Percentiles rank a stretch among this genome's conserved stretches.
Conservation (phyloP, 1,140 invertebrate species). For the Aradophagus sp. region DNA sequence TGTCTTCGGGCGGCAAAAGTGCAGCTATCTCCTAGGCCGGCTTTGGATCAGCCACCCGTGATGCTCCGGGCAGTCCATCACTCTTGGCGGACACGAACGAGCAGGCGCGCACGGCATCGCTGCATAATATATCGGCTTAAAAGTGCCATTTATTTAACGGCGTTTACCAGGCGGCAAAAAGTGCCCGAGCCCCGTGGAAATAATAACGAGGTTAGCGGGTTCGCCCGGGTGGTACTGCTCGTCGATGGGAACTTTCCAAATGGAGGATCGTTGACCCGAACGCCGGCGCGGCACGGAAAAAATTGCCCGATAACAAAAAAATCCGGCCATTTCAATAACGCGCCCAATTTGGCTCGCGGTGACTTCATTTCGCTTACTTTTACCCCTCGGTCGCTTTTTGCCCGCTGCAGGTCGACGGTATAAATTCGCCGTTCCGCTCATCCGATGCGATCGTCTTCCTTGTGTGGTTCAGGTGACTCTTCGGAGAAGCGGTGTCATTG, state of each 20-base stretch:
- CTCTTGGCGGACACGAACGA: conserved; percentile 60
- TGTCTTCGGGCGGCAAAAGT: conserved; percentile 48
- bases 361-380: not conserved
- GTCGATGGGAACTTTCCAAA: conserved; percentile 50
- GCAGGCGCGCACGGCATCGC: conserved; percentile 48
- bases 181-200: conserved; percentile 63
- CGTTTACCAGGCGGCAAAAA: conserved; percentile 67
- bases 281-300: no score
- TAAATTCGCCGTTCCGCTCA: not conserved
- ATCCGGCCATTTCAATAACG: conserved; percentile 11
- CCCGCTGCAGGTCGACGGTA: conserved; percentile 3
- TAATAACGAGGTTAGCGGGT: conserved; percentile 72
- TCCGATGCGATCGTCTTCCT: conserved; percentile 12
- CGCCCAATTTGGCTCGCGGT: conserved; percentile 1
- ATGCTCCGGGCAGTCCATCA: conserved; percentile 68
- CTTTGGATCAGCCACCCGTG: conserved; percentile 66
- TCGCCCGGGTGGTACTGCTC: conserved; percentile 54
- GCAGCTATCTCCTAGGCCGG: conserved; percentile 57
- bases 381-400: not conserved
- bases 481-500: no score
- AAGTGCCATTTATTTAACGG: conserved; percentile 74
- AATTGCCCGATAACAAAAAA: conserved; percentile 6
- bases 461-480: conserved; percentile 19
- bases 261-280: conserved; percentile 24
- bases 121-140: conserved; percentile 74